These are phyloP conservation scores for Epiblema foenella DNA, from an alignment of 2,888 invertebrate species.

Conservation along the genomic window DNA sequence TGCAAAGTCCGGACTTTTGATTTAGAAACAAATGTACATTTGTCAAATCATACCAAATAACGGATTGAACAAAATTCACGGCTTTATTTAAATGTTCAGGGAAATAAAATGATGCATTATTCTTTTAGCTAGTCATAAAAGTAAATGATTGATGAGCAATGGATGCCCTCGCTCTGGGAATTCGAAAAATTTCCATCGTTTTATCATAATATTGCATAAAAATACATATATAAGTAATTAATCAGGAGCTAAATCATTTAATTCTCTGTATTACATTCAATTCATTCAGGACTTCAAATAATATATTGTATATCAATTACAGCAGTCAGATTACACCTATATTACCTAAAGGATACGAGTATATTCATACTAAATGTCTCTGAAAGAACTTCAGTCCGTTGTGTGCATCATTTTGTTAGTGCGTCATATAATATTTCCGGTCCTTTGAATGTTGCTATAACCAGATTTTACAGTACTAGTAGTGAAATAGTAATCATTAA, in stretches of 20 bases:
- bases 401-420: neutral
- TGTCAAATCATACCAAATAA: neutral
- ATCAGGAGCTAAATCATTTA: neutral
- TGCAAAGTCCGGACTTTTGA: too few species aligned
- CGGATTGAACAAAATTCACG: neutral
- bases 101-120: slow-evolving; percentile 31
- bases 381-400: slow-evolving; percentile 1
- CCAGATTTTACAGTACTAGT: neutral
- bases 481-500: neutral
- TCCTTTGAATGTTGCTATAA: neutral
- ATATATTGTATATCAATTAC: neutral
- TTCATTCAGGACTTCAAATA: too few species aligned
- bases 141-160: slow-evolving; percentile 26
- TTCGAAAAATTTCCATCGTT: neutral
- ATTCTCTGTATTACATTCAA: neutral
- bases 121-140: slow-evolving; percentile 12
- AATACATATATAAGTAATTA: neutral
- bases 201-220: neutral
- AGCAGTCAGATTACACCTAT: neutral
- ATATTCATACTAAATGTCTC: neutral
- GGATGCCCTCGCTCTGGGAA: slow-evolving; percentile 2
- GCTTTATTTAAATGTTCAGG: slow-evolving; percentile 8
- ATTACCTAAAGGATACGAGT: too few species aligned
- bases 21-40: too few species aligned
- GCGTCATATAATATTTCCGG: neutral